These are phyloP conservation scores for Musca domestica DNA, from an alignment of 1,140 invertebrate species.

Conservation along the genomic window DNA sequence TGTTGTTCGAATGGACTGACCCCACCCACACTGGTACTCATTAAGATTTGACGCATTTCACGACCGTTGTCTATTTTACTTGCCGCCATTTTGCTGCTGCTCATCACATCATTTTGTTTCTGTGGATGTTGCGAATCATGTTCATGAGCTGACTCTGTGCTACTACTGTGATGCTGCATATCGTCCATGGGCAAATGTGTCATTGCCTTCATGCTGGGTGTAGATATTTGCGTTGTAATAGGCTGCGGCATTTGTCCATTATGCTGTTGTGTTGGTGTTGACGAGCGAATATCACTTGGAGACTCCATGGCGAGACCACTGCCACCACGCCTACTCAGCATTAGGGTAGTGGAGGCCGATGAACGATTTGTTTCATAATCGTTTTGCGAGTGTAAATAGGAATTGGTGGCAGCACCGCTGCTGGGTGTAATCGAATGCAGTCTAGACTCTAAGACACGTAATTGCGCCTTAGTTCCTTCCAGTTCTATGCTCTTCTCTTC, in stretches of 20 bases:
- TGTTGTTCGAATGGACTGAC: constrained; percentile 43
- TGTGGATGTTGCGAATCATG: constrained; percentile 46
- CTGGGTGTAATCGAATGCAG: constrained; percentile 34
- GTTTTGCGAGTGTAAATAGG: constrained; percentile 47
- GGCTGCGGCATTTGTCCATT: constrained; percentile 28
- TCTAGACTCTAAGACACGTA: constrained; percentile 66
- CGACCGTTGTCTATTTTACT: constrained; percentile 3
- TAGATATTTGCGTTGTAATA: constrained; percentile 50
- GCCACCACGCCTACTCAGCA: constrained; percentile 44
- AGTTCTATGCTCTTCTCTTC: constrained; percentile 79
- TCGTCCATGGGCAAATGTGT: constrained; percentile 59
- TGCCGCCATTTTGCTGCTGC: background rate
- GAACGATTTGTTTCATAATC: constrained; percentile 52
- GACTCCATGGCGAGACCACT: constrained; percentile 32
- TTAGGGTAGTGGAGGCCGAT: constrained; percentile 48
- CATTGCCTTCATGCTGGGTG: constrained; percentile 59
- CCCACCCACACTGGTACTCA: constrained; percentile 48
- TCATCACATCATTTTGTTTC: background rate
- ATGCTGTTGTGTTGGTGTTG: constrained; percentile 33
- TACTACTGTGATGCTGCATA: constrained; percentile 60
- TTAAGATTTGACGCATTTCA: constrained; percentile 29
- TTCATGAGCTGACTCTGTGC: constrained; percentile 64
- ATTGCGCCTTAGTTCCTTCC: constrained; percentile 72
- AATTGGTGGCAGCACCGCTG: constrained; percentile 32
- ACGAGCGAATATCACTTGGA: constrained; percentile 26